Percentiles rank a stretch among this genome's conserved stretches.
Evolutionary conservation across 2,888 invertebrate genomes (phyloP).

Genomic region (Aethes cnicana): DNA sequence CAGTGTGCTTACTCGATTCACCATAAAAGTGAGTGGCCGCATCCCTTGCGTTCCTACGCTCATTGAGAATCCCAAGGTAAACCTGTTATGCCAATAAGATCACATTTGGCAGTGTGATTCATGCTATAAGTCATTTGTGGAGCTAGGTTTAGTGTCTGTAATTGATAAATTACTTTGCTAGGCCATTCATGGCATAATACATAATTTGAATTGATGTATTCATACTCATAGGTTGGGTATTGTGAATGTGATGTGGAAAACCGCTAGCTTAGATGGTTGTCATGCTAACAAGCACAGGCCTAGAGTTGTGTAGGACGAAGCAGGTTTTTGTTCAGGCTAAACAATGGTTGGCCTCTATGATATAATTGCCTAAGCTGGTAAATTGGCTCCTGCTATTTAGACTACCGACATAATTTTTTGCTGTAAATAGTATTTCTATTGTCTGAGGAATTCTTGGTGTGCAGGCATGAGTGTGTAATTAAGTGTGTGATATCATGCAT

Average conservation of each 20-base stretch:
- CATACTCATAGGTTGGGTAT: conserved; percentile 7
- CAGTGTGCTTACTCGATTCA: not conserved
- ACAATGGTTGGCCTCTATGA: conserved; percentile 7
- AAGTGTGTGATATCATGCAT: conserved; percentile 10
- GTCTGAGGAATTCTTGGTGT: not conserved
- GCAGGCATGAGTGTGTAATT: not conserved
- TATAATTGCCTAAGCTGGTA: not conserved
- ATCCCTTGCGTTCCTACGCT: not conserved
- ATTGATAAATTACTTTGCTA: conserved; percentile 6
- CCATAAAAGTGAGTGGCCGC: not conserved
- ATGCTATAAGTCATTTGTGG: conserved; percentile 5
- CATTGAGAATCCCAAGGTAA: conserved; percentile 12
- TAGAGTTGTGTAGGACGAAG: not conserved
- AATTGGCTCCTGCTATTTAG: conserved; percentile 1
- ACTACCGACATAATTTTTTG: not conserved
- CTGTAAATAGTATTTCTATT: conserved; percentile 16
- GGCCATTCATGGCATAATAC: conserved; percentile 6
- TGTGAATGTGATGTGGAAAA: not conserved
- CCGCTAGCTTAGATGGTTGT: conserved; percentile 4
- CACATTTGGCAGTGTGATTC: conserved; percentile 22
- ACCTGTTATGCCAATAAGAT: conserved; percentile 5
- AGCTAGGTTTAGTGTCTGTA: not conserved
- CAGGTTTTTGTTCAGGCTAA: conserved; percentile 13
- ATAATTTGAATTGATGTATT: conserved; percentile 2
- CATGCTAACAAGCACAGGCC: conserved; percentile 1